These are phyloP conservation scores for Calcarius ornatus DNA, from an alignment of 2,113 vertebrate species.

Conservation along the genomic window DNA sequence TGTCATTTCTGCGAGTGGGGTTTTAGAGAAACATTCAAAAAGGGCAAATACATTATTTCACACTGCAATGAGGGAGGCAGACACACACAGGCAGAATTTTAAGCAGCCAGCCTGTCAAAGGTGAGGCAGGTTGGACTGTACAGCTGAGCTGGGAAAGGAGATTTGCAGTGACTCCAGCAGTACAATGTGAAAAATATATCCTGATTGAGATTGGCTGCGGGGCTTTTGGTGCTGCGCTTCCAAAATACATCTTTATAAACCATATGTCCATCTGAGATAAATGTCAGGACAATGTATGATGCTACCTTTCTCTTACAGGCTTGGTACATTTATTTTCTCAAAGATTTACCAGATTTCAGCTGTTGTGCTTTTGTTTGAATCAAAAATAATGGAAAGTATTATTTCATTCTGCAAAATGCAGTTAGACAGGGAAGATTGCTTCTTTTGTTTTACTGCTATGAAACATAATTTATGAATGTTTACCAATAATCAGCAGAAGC, in stretches of 20 bases:
- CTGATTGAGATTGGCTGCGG: neutral
- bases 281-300: neutral
- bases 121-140: neutral
- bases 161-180: neutral
- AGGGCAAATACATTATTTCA: neutral
- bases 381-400: neutral
- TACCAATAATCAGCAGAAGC: neutral
- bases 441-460: neutral
- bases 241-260: neutral
- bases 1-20: constrained; percentile 2
- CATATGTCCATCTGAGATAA: neutral
- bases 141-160: neutral
- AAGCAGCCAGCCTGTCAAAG: neutral
- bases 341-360: neutral
- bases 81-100: neutral
- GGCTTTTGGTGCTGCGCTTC: neutral
- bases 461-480: neutral
- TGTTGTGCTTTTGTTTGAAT: neutral
- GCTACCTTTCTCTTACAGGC: neutral
- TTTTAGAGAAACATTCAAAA: neutral
- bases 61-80: neutral
- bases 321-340: neutral
- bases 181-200: neutral
- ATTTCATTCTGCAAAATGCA: neutral
- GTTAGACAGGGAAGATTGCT: neutral